phyloP scores from a whole-genome alignment of 2,888 invertebrate genomes.

The Ectobius pallidus region DNA sequence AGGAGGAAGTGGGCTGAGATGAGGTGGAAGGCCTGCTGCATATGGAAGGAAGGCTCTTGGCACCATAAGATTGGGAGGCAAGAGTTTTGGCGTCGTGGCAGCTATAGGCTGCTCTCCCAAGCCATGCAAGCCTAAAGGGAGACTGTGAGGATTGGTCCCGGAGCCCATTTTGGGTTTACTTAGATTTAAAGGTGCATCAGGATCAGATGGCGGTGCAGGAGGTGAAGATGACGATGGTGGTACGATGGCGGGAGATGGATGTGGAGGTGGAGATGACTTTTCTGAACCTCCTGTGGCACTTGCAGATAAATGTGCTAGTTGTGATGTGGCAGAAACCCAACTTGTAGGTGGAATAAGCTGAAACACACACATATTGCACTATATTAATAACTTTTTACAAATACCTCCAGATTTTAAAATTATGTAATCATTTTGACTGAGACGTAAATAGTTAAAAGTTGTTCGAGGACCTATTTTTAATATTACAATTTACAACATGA shows the following conservation, averaged over 20 bases:
- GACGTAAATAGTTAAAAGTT: too few species aligned
- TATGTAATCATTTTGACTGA: too few species aligned
- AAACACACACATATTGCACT: too few species aligned
- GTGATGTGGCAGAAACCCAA: slow-evolving; percentile 72
- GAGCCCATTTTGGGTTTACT: slow-evolving; percentile 75
- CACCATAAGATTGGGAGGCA: slow-evolving; percentile 65
- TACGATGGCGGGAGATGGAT: slow-evolving; percentile 45
- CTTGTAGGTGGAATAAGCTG: slow-evolving; percentile 63
- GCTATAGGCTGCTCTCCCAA: slow-evolving; percentile 55
- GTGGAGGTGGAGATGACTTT: slow-evolving; percentile 50
- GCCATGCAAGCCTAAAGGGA: slow-evolving; percentile 51
- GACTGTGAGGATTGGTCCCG: slow-evolving; percentile 42
- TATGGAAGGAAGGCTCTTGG: slow-evolving; percentile 66
- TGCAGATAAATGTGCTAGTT: slow-evolving; percentile 72
- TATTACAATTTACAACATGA: too few species aligned
- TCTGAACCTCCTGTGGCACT: slow-evolving; percentile 52
- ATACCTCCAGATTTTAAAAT: too few species aligned
- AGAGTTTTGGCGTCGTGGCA: slow-evolving; percentile 62
- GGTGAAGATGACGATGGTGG: slow-evolving; percentile 42
- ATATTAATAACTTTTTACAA: too few species aligned
- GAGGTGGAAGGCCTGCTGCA: slow-evolving; percentile 67
- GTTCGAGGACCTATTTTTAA: too few species aligned
- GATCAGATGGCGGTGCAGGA: slow-evolving; percentile 57
- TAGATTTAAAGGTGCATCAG: slow-evolving; percentile 86
- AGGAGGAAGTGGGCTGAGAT: slow-evolving; percentile 56